Percentiles rank a stretch among this genome's conserved stretches.
Evolutionary conservation across 2,113 vertebrate genomes (phyloP).

Genomic region (Dasyprocta punctata): DNA sequence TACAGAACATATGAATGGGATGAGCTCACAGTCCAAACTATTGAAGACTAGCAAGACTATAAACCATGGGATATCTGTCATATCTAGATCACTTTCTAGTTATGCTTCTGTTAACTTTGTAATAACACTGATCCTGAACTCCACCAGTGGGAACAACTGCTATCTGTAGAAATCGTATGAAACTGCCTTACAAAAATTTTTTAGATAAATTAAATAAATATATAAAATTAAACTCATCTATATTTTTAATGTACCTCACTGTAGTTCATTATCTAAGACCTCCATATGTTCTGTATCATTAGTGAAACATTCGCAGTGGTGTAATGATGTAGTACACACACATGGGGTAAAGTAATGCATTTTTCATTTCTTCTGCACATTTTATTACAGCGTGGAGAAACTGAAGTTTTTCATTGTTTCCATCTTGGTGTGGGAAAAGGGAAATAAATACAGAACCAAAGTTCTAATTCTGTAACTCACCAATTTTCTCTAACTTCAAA

Average conservation of each 20-base stretch:
- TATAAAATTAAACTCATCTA: conserved; percentile 72
- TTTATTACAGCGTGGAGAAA: conserved; percentile 73
- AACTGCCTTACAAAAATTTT: conserved; percentile 18
- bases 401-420: conserved; percentile 66
- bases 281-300: conserved; percentile 76
- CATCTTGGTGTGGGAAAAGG: conserved; percentile 9
- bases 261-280: conserved; percentile 66
- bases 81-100: not conserved
- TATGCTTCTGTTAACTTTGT: not conserved
- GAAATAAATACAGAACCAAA: conserved; percentile 48
- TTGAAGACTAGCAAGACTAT: not conserved
- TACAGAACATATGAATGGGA: not conserved
- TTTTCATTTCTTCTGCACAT: conserved; percentile 70
- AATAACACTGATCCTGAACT: not conserved
- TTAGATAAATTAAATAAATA: conserved; percentile 71
- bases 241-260: conserved; percentile 71
- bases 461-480: not conserved
- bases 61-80: not conserved
- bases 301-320: conserved; percentile 57
- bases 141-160: not conserved
- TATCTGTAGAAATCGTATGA: not conserved
- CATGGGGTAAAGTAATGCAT: conserved; percentile 28
- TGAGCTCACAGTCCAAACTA: not conserved
- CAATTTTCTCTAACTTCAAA: conserved; percentile 49
- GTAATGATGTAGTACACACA: conserved; percentile 55